phyloP scores from a whole-genome alignment of 53 echinoderm and acorn worm genomes.

The Luidia sarsii region DNA sequence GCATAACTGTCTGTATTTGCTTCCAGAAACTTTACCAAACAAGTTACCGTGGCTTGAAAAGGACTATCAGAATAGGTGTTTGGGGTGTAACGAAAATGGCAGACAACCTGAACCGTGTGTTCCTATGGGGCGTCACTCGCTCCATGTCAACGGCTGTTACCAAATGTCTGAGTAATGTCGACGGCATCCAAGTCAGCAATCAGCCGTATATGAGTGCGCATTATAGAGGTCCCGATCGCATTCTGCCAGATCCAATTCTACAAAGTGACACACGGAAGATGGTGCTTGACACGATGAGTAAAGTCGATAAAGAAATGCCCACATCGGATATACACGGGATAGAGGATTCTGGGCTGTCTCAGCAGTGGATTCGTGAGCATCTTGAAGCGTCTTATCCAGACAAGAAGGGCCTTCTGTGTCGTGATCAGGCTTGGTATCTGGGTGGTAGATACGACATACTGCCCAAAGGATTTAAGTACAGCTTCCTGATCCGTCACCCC shows the following conservation, averaged over 20 bases:
- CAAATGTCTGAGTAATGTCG: slow-evolving; percentile 29
- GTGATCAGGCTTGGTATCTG: slow-evolving; percentile 1
- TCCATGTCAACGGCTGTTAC: slow-evolving; percentile 25
- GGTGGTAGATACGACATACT: slow-evolving; percentile 1
- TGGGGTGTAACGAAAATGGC: slow-evolving; percentile 19
- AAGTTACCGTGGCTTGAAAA: too few relatives aligned
- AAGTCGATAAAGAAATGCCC: not conserved
- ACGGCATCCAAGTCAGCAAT: slow-evolving; percentile 13
- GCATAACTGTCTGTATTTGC: too few relatives aligned
- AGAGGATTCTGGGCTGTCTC: not conserved
- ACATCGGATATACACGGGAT: not conserved
- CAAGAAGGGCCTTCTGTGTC: slow-evolving; percentile 8
- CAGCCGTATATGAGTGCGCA: slow-evolving; percentile 12
- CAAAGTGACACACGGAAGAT: not conserved
- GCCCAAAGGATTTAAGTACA: slow-evolving; percentile 7
- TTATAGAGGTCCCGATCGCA: not conserved
- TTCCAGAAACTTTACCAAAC: too few relatives aligned
- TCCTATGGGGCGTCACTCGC: slow-evolving; percentile 26
- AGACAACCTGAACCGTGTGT: not conserved
- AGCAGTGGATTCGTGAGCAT: not conserved
- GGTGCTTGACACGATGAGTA: not conserved
- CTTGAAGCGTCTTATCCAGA: not conserved
- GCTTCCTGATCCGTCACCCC: not conserved
- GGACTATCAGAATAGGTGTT: too few relatives aligned
- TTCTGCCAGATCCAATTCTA: not conserved